These are phyloP conservation scores for Rachycentron canadum DNA, from an alignment of 2,797 vertebrate species.

Conservation along the genomic window DNA sequence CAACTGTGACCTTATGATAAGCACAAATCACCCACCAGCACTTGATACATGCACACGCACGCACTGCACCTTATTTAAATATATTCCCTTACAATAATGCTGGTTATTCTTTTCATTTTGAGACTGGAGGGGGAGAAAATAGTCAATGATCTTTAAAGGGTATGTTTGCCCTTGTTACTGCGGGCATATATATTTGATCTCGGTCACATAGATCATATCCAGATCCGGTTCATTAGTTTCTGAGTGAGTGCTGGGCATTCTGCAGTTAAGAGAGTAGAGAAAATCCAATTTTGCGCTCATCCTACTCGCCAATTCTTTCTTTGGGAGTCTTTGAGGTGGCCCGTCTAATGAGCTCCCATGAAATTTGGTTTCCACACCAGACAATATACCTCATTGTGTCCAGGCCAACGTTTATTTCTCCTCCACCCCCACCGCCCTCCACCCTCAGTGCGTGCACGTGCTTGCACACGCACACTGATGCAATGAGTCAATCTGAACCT, in stretches of 20 bases:
- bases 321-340: conserved; percentile 80
- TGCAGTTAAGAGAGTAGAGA: conserved; percentile 39
- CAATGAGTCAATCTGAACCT: conserved; percentile 41
- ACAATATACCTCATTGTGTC: conserved; percentile 77
- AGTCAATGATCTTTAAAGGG: conserved; percentile 16
- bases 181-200: conserved; percentile 29
- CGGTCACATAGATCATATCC: conserved; percentile 27
- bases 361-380: conserved; percentile 82
- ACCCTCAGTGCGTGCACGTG: neutral
- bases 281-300: conserved; percentile 59
- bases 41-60: neutral
- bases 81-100: conserved; percentile 1
- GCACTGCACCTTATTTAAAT: conserved; percentile 31
- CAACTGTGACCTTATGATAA: conserved; percentile 56
- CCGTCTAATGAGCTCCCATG: conserved; percentile 88
- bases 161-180: conserved; percentile 36
- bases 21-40: conserved; percentile 25
- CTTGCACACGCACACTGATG: neutral
- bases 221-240: conserved; percentile 54
- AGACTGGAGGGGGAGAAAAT: conserved; percentile 17
- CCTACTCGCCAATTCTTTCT: conserved; percentile 61
- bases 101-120: conserved; percentile 48
- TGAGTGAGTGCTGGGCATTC: conserved; percentile 40
- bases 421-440: conserved; percentile 1
- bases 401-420: conserved; percentile 56